These are phyloP conservation scores for Agapostemon virescens DNA, from an alignment of 2,888 invertebrate species.

Conservation along the genomic window DNA sequence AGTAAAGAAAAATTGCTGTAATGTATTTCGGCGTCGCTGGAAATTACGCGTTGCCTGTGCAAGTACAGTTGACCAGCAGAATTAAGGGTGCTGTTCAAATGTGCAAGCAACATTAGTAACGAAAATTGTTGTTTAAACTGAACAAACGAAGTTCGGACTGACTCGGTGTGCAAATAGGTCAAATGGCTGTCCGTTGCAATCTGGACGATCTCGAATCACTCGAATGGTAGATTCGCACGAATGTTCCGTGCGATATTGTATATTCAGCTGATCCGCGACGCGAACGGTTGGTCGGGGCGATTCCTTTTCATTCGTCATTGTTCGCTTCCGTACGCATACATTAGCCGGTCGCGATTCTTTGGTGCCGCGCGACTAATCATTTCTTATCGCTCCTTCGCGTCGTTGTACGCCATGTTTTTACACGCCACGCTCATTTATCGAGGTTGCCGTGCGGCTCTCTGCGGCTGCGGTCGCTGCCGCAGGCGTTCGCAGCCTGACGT, in stretches of 20 bases:
- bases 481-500: not conserved
- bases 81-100: not conserved
- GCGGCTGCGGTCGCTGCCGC: slow-evolving; percentile 1
- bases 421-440: slow-evolving; percentile 35
- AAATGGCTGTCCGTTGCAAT: not conserved
- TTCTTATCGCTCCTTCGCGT: slow-evolving; percentile 35
- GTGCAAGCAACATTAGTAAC: not conserved
- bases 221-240: slow-evolving; percentile 36
- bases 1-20: not conserved
- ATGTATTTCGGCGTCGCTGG: not conserved
- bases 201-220: not conserved
- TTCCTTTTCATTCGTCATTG: slow-evolving; percentile 33
- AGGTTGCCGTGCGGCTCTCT: slow-evolving; percentile 21
- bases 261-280: not conserved
- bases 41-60: not conserved
- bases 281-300: not conserved
- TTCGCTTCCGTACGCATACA: slow-evolving; percentile 15
- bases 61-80: too few relatives aligned
- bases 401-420: slow-evolving; percentile 32
- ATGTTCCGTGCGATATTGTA: slow-evolving; percentile 34
- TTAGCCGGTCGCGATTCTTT: slow-evolving; percentile 22
- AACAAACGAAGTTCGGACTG: slow-evolving; percentile 8
- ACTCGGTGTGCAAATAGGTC: not conserved
- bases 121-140: not conserved
- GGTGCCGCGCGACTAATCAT: slow-evolving; percentile 22